A percentile compares a stretch with the other conserved stretches of the same genome.
Conservation (phyloP, 2,888 invertebrate genomes). For the Teleogryllus oceanicus region DNA sequence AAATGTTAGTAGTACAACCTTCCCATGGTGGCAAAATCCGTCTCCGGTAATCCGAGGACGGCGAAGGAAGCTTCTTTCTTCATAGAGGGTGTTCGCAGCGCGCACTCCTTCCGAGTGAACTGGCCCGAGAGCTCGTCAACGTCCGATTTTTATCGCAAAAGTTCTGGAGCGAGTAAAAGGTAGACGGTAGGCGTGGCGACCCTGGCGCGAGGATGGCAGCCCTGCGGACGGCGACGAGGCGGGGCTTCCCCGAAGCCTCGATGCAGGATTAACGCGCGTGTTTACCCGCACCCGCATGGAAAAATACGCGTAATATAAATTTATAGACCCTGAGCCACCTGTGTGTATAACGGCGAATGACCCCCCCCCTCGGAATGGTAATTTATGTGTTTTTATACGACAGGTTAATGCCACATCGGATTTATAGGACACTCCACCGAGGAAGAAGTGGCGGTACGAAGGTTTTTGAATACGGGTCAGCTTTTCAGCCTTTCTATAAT, state of each 20-base stretch:
- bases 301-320: slow-evolving; percentile 18
- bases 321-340: slow-evolving; percentile 2
- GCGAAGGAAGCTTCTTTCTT: too few relatives aligned
- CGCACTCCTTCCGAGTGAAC: too few relatives aligned
- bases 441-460: neutral
- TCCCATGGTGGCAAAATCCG: too few relatives aligned
- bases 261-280: slow-evolving; percentile 4
- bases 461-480: neutral
- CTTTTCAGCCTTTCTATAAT: neutral
- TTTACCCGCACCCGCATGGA: neutral
- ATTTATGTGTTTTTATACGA: slow-evolving; percentile 18
- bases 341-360: slow-evolving; percentile 18
- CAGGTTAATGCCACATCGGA: slow-evolving; percentile 8
- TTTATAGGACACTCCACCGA: neutral
- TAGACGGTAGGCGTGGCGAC: neutral
- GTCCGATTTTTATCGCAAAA: neutral
- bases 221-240: neutral
- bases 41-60: too few relatives aligned
- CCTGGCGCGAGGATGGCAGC: neutral
- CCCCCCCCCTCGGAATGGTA: neutral
- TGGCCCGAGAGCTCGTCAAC: too few relatives aligned
- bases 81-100: too few relatives aligned
- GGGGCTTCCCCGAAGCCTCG: neutral
- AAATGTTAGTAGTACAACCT: too few relatives aligned
- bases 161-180: slow-evolving; percentile 5